These are phyloP conservation scores for Octodonta nipae DNA, from an alignment of 2,888 invertebrate genomes.

Conservation along the genomic window DNA sequence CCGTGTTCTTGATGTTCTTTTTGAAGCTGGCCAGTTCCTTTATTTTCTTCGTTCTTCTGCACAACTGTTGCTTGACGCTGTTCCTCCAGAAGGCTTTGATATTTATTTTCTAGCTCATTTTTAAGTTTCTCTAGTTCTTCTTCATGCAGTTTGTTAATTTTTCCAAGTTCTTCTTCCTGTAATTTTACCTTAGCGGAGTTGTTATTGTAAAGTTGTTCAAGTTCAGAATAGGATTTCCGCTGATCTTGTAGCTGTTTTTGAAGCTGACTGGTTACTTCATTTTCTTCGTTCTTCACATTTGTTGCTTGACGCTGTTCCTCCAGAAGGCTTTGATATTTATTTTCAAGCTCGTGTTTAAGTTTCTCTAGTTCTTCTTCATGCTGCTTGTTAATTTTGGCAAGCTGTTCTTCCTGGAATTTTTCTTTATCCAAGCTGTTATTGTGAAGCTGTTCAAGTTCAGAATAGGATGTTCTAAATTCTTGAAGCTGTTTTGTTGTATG, in stretches of 20 bases:
- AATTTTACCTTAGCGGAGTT: neutral
- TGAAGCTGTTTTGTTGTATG: too few species aligned
- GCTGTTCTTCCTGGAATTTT: too few species aligned
- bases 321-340: too few species aligned
- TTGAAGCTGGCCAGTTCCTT: slow-evolving; percentile 9
- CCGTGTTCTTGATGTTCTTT: slow-evolving; percentile 6
- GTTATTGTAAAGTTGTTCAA: neutral
- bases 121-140: slow-evolving; percentile 4
- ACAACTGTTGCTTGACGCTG: slow-evolving; percentile 6
- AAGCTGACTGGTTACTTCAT: slow-evolving; percentile 9
- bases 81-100: too few species aligned
- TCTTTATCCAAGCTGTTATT: too few species aligned
- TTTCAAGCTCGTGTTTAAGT: too few species aligned
- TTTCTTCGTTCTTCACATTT: slow-evolving; percentile 9
- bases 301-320: too few species aligned
- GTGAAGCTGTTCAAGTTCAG: too few species aligned
- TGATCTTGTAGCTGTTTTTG: too few species aligned
- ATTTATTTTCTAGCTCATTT: slow-evolving; percentile 10
- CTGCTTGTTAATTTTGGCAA: too few species aligned
- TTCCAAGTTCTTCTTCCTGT: slow-evolving; percentile 8
- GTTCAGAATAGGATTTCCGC: neutral
- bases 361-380: too few species aligned
- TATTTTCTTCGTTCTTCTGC: slow-evolving; percentile 10
- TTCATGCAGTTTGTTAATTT: slow-evolving; percentile 6
- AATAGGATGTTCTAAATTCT: too few species aligned